Evolutionary conservation across 2,888 invertebrate genomes (phyloP), one percentile per base, ranked within the genome.

Genomic region (Halictus ligatus): DNA sequence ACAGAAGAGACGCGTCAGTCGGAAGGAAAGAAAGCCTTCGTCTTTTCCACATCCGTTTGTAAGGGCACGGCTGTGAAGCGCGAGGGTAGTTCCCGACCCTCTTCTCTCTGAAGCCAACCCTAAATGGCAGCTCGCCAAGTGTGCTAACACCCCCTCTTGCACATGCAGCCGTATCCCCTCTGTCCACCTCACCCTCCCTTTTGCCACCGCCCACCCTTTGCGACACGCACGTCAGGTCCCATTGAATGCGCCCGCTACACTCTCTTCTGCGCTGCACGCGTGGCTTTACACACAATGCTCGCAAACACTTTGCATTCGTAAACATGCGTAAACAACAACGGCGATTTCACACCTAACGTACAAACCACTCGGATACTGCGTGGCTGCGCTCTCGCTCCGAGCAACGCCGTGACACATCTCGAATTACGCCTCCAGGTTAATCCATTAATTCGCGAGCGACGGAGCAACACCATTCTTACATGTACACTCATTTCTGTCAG

Each of bases 231-330:
- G 91, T 89, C 89, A 90, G 91, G 84, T 90, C 91, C 91, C 91
- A 94, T 94, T 94, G 87, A 93, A 93, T 93, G 90, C 88, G 89
- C 87, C 89, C 88, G 89, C 90, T 89, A 92, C 92, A 92, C 91
- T 91, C 50, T 74, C 74, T 74, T 74, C 74, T 74, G 35, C 91
- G 91, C 90, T 89, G 90, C 89, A 85, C 85, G 82, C 84, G 88
- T 88, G 90, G 90, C 88, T 92, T 87, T 88, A 92, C 91, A 94
- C 92, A 94, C 94, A 94, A 94, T 93, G 93, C 94, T 92, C 88
- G 94, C 94, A 94, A 94, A 94, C 94, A 94, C 94, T 94, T 94
- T 94, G 94, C 94, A 94, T 94, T 94, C 94, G 94, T 94, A 94
- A 94, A 94, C 94, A 94, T 91, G 93, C 93, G 94, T 94, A 94